phyloP scores from a whole-genome alignment of 2,797 vertebrate species.

The Rhabdophis nuchalis region DNA sequence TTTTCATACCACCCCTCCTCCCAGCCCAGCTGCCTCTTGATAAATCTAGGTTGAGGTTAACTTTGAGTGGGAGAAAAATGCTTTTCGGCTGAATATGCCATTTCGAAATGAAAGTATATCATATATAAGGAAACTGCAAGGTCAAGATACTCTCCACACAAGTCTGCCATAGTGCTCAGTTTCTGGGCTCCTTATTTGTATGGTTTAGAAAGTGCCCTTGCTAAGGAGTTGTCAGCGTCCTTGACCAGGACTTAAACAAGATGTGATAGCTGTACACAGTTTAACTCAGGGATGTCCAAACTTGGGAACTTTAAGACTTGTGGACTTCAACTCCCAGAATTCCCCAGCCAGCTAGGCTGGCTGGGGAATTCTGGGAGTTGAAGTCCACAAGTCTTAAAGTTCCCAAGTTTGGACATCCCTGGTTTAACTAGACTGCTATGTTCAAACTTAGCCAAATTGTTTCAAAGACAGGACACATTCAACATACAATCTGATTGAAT shows the following conservation, averaged over 20 bases:
- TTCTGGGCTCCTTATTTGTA: neutral
- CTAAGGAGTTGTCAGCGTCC: neutral
- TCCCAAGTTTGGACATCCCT: no score
- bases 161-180: neutral
- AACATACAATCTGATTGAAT: neutral
- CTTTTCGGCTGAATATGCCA: neutral
- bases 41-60: neutral
- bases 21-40: neutral
- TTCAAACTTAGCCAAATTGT: neutral
- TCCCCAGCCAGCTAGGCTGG: no score
- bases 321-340: no score
- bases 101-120: conserved; percentile 63
- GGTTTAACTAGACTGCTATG: neutral
- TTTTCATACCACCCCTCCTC: neutral
- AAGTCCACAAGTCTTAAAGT: no score
- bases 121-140: conserved; percentile 55
- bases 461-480: neutral
- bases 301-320: no score
- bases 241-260: neutral
- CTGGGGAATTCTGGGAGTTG: no score
- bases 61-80: neutral
- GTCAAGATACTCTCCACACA: conserved; percentile 29
- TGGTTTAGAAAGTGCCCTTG: neutral
- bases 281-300: no score
- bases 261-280: neutral